phyloP scores from a whole-genome alignment of 2,113 vertebrate species.

The Vireo altiloquus region DNA sequence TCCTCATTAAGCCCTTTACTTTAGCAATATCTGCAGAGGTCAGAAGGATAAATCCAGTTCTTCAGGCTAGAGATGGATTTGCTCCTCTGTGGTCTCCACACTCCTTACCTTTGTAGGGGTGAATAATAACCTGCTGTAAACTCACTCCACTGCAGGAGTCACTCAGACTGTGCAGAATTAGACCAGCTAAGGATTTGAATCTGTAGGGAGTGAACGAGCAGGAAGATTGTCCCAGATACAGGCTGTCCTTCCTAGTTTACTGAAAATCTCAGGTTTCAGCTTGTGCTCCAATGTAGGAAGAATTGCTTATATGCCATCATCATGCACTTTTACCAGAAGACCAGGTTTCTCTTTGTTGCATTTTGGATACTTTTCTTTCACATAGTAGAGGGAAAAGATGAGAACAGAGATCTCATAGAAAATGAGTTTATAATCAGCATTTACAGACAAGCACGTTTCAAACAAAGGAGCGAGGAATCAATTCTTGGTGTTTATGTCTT shows the following conservation, averaged over 20 bases:
- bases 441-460: not conserved
- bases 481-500: not conserved
- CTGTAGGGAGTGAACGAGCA: not conserved
- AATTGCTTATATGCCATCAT: not conserved
- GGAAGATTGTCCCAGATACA: not conserved
- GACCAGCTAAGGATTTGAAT: not conserved
- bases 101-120: not conserved
- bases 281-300: not conserved
- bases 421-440: not conserved
- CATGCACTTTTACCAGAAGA: not conserved
- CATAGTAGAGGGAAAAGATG: not conserved
- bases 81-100: not conserved
- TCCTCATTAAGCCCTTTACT: not conserved
- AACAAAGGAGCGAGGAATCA: not conserved
- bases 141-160: not conserved
- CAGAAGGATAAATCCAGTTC: not conserved
- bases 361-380: not conserved
- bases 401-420: not conserved
- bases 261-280: not conserved
- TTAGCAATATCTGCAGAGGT: not conserved
- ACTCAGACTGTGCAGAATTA: not conserved
- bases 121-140: not conserved
- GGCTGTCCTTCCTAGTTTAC: not conserved
- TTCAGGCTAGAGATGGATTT: not conserved
- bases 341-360: not conserved